These are phyloP conservation scores for Atherinomorus stipes DNA, from an alignment of 2,113 vertebrate genomes.

Conservation along the genomic window DNA sequence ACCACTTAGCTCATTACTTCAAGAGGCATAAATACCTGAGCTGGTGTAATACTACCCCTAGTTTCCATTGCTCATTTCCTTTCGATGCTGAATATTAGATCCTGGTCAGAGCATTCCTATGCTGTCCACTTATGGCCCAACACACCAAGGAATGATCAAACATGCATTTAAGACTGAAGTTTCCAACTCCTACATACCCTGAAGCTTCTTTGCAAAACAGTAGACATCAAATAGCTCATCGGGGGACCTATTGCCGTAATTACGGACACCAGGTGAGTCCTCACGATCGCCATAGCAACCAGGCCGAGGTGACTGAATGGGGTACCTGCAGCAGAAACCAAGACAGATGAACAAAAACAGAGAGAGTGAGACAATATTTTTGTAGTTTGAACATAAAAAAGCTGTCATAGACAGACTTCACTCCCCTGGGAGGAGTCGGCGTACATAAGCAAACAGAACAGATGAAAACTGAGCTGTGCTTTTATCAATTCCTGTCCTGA, in stretches of 20 bases:
- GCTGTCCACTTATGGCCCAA: constrained; percentile 14
- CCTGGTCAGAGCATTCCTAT: constrained; percentile 18
- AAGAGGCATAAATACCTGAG: not conserved
- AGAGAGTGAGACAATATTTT: constrained; percentile 35
- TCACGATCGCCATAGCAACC: constrained; percentile 96
- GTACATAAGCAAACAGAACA: constrained; percentile 37
- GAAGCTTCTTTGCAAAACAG: constrained; percentile 89
- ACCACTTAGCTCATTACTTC: constrained; percentile 10
- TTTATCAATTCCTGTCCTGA: constrained; percentile 44
- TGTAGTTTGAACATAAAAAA: constrained; percentile 25
- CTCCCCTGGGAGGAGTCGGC: constrained; percentile 41
- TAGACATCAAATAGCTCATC: constrained; percentile 93
- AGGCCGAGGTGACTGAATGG: constrained; percentile 93
- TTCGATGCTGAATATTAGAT: constrained; percentile 29
- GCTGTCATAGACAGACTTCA: constrained; percentile 34
- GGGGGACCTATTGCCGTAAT: constrained; percentile 88
- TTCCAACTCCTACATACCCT: constrained; percentile 84
- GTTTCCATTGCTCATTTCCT: constrained; percentile 2
- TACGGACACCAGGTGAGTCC: constrained; percentile 94
- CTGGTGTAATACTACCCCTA: not conserved
- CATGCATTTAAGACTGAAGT: constrained; percentile 32
- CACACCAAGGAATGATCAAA: constrained; percentile 49
- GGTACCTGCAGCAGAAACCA: constrained; percentile 85
- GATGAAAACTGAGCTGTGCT: constrained; percentile 37
- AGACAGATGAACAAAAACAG: constrained; percentile 21